Conservation (phyloP, 2,797 vertebrate genomes). For the Chaenodraco wilsoni region DNA sequence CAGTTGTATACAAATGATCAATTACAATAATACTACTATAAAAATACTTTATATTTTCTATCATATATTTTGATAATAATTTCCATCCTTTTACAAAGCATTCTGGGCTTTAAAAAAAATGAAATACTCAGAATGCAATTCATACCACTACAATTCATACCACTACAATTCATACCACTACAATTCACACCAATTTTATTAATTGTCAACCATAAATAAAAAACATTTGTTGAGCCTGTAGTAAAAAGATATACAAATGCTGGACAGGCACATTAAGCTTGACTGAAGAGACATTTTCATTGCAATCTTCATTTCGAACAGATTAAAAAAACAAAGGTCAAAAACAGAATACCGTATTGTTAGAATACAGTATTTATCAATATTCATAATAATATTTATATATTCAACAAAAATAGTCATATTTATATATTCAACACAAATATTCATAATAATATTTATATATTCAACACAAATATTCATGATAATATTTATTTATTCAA, state of each 20-base stretch:
- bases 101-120: background rate
- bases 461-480: too few species aligned
- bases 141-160: background rate
- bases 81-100: background rate
- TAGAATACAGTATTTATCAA: too few species aligned
- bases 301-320: too few species aligned
- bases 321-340: too few species aligned
- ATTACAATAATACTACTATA: background rate
- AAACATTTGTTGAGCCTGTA: background rate
- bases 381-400: too few species aligned
- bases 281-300: background rate
- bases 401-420: too few species aligned
- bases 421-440: too few species aligned
- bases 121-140: background rate
- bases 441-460: too few species aligned
- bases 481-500: too few species aligned
- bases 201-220: background rate
- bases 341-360: too few species aligned
- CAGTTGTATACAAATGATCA: background rate
- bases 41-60: background rate
- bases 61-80: background rate
- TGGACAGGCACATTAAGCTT: background rate
- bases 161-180: background rate
- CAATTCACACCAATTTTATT: background rate
- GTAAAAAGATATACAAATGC: background rate